Evolutionary conservation across 2,797 vertebrate genomes (phyloP), one percentile per base, ranked within the genome.

Genomic region (Spinus pinus): DNA sequence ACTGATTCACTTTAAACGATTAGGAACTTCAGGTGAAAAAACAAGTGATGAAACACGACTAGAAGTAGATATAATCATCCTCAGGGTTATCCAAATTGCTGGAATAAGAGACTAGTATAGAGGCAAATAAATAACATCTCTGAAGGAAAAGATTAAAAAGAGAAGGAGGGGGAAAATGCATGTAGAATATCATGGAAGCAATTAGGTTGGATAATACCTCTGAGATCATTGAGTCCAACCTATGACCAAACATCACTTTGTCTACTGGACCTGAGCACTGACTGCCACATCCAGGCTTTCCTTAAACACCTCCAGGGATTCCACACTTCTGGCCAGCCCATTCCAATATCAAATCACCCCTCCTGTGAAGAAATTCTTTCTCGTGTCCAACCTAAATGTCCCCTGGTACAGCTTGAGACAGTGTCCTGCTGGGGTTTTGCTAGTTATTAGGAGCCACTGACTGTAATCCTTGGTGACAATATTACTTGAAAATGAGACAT

Each of bases 81-180:
- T 44, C 58, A 56, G 2, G 2, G 6, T 56, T 72, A 53, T 41
- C 9, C 0, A 0, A 25, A 14, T 37, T 64, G 8, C 35, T 84
- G 53, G 41, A 79, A 49, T 6, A 62, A 70, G 7, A 33, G 18
- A 21, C 2, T 33, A 60, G 7, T 31, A 31, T 9, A 22, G 5
- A 69, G 10, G 13, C 6, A 69, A 71, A 21, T 25, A 84, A 73
- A 39, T 7, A 27, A 0, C 5, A 49, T 41, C 7, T 12, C 19
- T 60, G 6, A 60, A 7, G 4, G 16, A 27, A 54, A 65, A 69
- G 6, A 71, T 9, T 19, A 66, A 56, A 88, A 56, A 30, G 6
- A 57, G 7, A 37, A 24, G 6, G 4, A 31, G 1, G 3, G 0
- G 2, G 7, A 8, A 6, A 47, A 24, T 7, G 4, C 2, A 35